phyloP scores from a whole-genome alignment of 35 echinoderm and acorn worm genomes.

The Eucidaris tribuloides region DNA sequence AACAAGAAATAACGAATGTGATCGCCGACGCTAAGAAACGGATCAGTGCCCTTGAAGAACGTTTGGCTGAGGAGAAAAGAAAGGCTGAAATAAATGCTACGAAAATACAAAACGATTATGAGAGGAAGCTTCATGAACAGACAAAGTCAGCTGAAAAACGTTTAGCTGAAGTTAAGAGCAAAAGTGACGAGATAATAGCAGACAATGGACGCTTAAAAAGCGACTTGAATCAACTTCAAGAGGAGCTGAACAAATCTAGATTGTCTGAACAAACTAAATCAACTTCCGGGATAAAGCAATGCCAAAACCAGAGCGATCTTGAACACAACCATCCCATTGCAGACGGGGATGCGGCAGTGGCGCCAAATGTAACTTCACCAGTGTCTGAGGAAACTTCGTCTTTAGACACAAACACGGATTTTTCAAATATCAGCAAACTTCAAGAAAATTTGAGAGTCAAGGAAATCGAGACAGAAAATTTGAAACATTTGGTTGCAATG shows the following conservation, averaged over 20 bases:
- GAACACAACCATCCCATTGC: too few species aligned
- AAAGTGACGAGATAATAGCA: not conserved
- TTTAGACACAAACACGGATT: too few species aligned
- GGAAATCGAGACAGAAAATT: constrained; percentile 32
- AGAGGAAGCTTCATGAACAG: constrained; percentile 2
- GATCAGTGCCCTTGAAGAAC: constrained; percentile 31
- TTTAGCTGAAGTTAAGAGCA: not conserved
- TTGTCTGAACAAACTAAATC: too few species aligned
- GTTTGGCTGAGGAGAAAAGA: constrained; percentile 43
- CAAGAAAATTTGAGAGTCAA: not conserved
- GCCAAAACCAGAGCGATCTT: too few species aligned
- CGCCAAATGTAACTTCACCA: too few species aligned
- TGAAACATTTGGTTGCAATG: constrained; percentile 6
- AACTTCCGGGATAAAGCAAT: too few species aligned
- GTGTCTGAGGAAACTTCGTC: too few species aligned
- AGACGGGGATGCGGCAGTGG: too few species aligned
- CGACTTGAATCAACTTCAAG: constrained; percentile 18
- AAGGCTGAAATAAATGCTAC: not conserved
- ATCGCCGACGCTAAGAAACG: constrained; percentile 55
- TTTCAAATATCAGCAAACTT: not conserved
- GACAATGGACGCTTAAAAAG: constrained; percentile 30
- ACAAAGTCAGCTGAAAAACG: constrained; percentile 14
- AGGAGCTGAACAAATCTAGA: not conserved
- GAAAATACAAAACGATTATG: constrained; percentile 4
- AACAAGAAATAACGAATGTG: constrained; percentile 68